Percentiles rank a stretch among this genome's conserved stretches.
Conservation (phyloP, 2,888 invertebrate species). For the Aromia moschata region DNA sequence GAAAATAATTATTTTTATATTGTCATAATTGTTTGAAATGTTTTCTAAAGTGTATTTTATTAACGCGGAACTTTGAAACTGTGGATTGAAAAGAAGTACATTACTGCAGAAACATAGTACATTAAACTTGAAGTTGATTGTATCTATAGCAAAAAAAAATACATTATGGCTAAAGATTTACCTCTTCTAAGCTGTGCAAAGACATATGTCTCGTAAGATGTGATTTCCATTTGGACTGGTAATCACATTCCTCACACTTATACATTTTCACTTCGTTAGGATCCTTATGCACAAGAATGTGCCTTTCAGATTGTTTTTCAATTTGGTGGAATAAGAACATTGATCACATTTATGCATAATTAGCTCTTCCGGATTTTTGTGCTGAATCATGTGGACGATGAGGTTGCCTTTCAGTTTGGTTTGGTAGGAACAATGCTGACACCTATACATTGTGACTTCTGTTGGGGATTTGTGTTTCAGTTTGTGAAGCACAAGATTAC, state of each 20-base stretch:
- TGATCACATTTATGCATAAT: neutral
- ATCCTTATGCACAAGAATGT: slow-evolving; percentile 3
- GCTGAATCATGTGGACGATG: neutral
- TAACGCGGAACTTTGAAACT: too few relatives aligned
- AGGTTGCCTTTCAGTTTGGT: neutral
- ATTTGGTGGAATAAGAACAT: neutral
- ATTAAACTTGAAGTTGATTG: too few relatives aligned
- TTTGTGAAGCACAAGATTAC: neutral
- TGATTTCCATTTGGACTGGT: slow-evolving; percentile 5
- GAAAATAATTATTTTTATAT: too few relatives aligned
- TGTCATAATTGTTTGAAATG: too few relatives aligned
- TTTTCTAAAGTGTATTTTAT: too few relatives aligned
- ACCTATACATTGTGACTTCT: neutral
- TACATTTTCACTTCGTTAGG: slow-evolving; percentile 8
- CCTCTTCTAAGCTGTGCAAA: neutral
- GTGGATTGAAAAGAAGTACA: too few relatives aligned
- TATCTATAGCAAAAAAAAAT: too few relatives aligned
- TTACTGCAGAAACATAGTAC: too few relatives aligned
- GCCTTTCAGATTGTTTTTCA: neutral
- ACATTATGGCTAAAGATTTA: too few relatives aligned
- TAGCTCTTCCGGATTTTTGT: neutral
- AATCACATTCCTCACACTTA: neutral
- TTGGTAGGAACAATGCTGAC: neutral
- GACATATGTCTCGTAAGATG: slow-evolving; percentile 1
- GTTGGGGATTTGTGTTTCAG: neutral